Base-by-base conservation (phyloP, 2,113 vertebrate genomes). In the Labeo rohita region DNA sequence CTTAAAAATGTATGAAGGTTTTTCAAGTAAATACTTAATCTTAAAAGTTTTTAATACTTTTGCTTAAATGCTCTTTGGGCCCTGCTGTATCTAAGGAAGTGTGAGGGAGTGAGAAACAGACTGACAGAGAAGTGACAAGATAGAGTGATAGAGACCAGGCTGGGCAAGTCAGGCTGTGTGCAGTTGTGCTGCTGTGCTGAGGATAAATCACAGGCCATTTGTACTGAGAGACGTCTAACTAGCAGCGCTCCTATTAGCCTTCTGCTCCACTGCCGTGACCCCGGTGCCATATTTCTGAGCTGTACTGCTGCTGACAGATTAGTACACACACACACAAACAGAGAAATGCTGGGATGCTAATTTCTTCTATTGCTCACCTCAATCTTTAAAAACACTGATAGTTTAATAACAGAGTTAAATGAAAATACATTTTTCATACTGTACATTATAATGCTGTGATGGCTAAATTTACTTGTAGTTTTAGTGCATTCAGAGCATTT, bases 191-290 rank as follows among this genome's bases (percentile, higher is more conserved):
- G 63, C 84, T 49, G 81, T 65, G 84, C 23, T 12, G 15, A 79
- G 83, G 54, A 89, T 91, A 90, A 90, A 90, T 91, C 90, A 87
- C 87, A 83, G 80, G 54, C 84, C 80, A 87, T 89, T 82, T 92
- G 89, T 91, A 83, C 85, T 45, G 59, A 85, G 89, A 89, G 85
- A 86, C 86, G 50, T 90, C 66, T 86, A 86, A 87, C 85, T 84
- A 88, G 78, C 74, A 77, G 83, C 49, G 16, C 66, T 73, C 80
- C 87, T 90, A 88, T 90, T 87, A 88, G 90, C 87, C 86, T 84
- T 80, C 76, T 80, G 88, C 87, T 89, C 87, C 70, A 47, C 84
- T 76, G 73, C 83, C 45, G 76, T 85, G 85, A 87, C 89, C 87
- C 54, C 74, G 8, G 10, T 82, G 87, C 87, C 84, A 85, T 90